These are phyloP conservation scores for Stomatorhinus ivindoensis DNA, from an alignment of 2,113 vertebrate species.

Conservation along the genomic window DNA sequence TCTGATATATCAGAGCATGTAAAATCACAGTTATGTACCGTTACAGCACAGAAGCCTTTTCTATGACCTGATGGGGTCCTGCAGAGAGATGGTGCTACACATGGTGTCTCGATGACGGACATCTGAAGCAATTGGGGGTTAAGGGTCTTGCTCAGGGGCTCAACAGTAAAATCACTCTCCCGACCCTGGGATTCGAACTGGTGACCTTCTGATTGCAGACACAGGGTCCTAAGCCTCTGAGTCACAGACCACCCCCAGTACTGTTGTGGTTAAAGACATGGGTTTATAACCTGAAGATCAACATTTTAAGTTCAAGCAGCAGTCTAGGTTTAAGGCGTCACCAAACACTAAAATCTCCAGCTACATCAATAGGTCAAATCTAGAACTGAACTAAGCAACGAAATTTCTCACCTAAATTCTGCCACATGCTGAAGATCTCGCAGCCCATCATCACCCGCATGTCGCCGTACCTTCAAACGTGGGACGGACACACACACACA, in stretches of 20 bases:
- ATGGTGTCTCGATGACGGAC: no score
- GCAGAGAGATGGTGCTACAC: neutral
- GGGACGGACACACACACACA: no score
- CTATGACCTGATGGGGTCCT: neutral
- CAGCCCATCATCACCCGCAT: constrained; percentile 99
- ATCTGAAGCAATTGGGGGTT: neutral
- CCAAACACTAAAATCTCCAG: neutral
- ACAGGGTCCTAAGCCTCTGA: neutral
- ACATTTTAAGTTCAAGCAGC: neutral
- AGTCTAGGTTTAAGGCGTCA: neutral
- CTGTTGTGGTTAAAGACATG: neutral
- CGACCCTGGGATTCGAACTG: neutral
- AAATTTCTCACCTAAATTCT: constrained; percentile 82
- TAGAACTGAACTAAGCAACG: neutral
- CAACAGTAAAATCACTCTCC: neutral
- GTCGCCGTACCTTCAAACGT: constrained; percentile 78
- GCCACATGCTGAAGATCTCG: constrained; percentile 99
- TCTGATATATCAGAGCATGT: neutral
- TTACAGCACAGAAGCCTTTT: no score
- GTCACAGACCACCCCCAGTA: neutral
- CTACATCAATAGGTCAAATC: neutral
- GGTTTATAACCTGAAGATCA: neutral
- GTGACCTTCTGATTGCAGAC: neutral
- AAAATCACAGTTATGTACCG: neutral
- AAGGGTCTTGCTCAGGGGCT: neutral